Evolutionary conservation across 2,888 invertebrate species (phyloP).

Genomic region (Microchrysa polita): DNA sequence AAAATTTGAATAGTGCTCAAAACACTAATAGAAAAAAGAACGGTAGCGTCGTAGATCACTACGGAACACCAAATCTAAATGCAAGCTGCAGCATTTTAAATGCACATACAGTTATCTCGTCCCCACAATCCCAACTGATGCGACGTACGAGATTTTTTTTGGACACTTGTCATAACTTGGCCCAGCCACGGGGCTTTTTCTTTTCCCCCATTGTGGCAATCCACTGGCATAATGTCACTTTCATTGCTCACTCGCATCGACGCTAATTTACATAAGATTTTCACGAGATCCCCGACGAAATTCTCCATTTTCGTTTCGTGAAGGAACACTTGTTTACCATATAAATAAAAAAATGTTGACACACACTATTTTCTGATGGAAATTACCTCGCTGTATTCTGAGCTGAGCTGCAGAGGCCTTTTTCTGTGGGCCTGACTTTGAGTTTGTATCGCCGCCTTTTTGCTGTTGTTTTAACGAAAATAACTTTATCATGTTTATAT

Average conservation of each 20-base stretch:
- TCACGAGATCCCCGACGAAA: no score
- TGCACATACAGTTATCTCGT: slow-evolving; percentile 40
- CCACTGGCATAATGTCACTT: slow-evolving; percentile 12
- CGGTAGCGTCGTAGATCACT: no score
- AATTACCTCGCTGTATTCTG: slow-evolving; percentile 93
- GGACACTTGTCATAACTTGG: not conserved
- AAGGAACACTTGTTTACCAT: not conserved
- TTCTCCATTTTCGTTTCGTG: no score
- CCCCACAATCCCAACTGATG: slow-evolving; percentile 23
- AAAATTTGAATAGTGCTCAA: no score
- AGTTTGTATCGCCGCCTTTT: slow-evolving; percentile 92
- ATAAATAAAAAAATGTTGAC: not conserved
- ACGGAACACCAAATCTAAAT: no score
- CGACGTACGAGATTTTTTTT: slow-evolving; percentile 2
- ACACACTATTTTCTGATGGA: not conserved
- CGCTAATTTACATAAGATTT: slow-evolving; percentile 4
- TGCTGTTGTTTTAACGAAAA: slow-evolving; percentile 98
- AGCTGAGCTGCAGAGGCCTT: slow-evolving; percentile 97
- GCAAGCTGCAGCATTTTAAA: no score
- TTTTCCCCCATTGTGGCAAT: not conserved
- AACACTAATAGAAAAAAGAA: no score
- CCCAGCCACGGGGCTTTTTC: not conserved
- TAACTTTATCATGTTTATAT: slow-evolving; percentile 94
- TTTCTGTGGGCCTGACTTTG: slow-evolving; percentile 81
- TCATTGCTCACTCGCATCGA: slow-evolving; percentile 15